A percentile compares a stretch with the other conserved stretches of the same genome.
Evolutionary conservation across 2,113 vertebrate species (phyloP).

Genomic region (Corvus hawaiiensis): DNA sequence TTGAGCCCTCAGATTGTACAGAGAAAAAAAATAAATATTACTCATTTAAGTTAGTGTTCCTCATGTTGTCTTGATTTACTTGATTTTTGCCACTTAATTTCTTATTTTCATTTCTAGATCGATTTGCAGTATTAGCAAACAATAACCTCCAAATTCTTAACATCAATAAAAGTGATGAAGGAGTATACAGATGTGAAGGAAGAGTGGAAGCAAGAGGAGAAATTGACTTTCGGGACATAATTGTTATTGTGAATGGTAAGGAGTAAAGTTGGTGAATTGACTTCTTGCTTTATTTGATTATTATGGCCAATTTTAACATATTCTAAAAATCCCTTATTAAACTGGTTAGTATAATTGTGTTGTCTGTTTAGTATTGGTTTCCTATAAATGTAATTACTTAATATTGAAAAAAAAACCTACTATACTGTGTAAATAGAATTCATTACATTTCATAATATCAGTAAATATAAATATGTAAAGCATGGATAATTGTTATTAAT

Average conservation of each 20-base stretch:
- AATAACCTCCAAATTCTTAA: conserved; percentile 94
- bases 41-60: neutral
- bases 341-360: neutral
- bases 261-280: neutral
- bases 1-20: neutral
- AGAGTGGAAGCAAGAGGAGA: conserved; percentile 95
- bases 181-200: conserved; percentile 95
- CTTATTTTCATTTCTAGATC: conserved; percentile 72
- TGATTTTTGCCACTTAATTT: neutral
- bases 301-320: neutral
- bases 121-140: conserved; percentile 86
- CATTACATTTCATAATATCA: neutral
- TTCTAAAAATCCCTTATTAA: neutral
- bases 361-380: neutral
- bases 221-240: conserved; percentile 95
- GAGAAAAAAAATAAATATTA: neutral
- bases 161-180: conserved; percentile 94
- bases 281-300: neutral
- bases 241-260: conserved; percentile 95
- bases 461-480: neutral
- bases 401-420: neutral
- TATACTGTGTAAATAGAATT: neutral
- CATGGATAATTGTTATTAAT: neutral
- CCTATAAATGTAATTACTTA: neutral
- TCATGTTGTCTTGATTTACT: neutral